Base-by-base conservation (phyloP, 2,797 vertebrate species). In the Xyrichtys novacula region DNA sequence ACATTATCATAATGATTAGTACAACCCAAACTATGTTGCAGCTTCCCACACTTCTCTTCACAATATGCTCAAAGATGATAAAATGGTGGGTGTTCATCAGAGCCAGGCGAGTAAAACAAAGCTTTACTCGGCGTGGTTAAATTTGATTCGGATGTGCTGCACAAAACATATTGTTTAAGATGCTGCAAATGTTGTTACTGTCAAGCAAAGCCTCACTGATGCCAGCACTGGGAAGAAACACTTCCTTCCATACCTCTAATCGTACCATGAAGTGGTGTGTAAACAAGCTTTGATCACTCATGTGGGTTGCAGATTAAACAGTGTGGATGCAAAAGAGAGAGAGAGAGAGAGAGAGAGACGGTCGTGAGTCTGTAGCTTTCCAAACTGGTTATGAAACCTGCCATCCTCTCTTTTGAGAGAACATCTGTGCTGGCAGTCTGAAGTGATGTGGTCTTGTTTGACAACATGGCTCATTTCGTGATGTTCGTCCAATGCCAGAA, bases 221-320 rank as follows among this genome's bases (percentile, higher is more conserved):
- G 83, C 86, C 88, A 90, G 85, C 80, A 77, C 81, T 86, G 65
- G 87, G 84, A 90, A 88, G 78, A 84, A 77, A 87, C 76, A 87
- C 68, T 90, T 89, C 85, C 83, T 82, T 88, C 85, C 74, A 83
- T 83, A 86, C 82, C 89, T 88, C 84, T 91, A 89, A 89, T 90
- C 80, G 89, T 79, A 88, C 83, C 83, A 83, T 71, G 82, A 83
- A 84, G 83, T 80, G 76, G 81, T 80, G 87, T 75, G 82, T 91
- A 90, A 91, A 91, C 89, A 90, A 85, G 89, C 90, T 91, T 90
- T 90, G 90, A 93, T 92, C 91, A 88, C 81, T 86, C 81, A 56
- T 88, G 90, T 89, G 90, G 90, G 87, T 85, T 91, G 85, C 87
- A 89, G 85, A 91, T 92, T 90, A 90, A 88, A 90, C 81, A 73